Evolutionary conservation across 2,888 invertebrate genomes (phyloP).

Genomic region (Hybos culiciformis): DNA sequence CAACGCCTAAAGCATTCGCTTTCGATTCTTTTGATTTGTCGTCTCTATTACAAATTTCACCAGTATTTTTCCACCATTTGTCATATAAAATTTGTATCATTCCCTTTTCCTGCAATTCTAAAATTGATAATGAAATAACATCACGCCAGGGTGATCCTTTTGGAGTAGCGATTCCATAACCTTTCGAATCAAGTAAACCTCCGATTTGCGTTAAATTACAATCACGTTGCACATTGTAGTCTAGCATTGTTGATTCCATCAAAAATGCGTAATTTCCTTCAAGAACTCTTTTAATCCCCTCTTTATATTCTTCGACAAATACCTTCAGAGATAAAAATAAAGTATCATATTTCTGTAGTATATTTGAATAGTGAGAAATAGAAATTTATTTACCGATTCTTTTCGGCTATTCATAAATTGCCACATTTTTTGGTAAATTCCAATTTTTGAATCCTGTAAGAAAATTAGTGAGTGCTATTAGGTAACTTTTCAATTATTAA

Average conservation of each 20-base stretch:
- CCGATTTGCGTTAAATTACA: slow-evolving; percentile 97
- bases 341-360: too few relatives aligned
- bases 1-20: slow-evolving; percentile 75
- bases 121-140: slow-evolving; percentile 83
- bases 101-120: slow-evolving; percentile 91
- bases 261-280: slow-evolving; percentile 91
- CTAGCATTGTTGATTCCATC: slow-evolving; percentile 96
- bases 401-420: slow-evolving; percentile 73
- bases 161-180: slow-evolving; percentile 94
- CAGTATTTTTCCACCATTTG: slow-evolving; percentile 97
- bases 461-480: neutral
- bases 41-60: slow-evolving; percentile 77
- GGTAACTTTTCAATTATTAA: too few relatives aligned
- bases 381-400: too few relatives aligned
- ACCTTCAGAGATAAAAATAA: too few relatives aligned
- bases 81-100: slow-evolving; percentile 86
- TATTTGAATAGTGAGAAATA: too few relatives aligned
- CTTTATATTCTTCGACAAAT: slow-evolving; percentile 79
- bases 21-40: slow-evolving; percentile 82
- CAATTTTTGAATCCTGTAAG: slow-evolving; percentile 71
- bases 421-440: slow-evolving; percentile 91
- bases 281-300: slow-evolving; percentile 76
- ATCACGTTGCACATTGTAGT: slow-evolving; percentile 87
- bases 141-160: slow-evolving; percentile 96
- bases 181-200: slow-evolving; percentile 43